A percentile compares a stretch with the other conserved stretches of the same genome.
Conservation (phyloP, 2,888 invertebrate genomes). For the Mechanitis messenoides region DNA sequence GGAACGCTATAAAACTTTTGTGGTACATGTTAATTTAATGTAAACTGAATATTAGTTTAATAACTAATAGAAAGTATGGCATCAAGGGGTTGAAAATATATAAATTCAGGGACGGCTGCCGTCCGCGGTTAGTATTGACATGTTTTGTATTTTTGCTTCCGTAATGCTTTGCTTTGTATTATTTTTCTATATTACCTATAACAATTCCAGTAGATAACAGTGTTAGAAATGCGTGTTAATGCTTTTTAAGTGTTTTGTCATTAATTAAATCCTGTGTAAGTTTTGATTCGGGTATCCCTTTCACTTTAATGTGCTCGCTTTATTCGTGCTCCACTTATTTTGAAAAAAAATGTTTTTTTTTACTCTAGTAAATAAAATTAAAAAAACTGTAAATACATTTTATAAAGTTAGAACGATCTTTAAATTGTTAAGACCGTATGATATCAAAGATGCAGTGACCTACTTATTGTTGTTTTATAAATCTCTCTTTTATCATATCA, state of each 20-base stretch:
- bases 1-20: conserved; percentile 28
- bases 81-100: conserved; percentile 53
- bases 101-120: conserved; percentile 46
- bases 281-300: conserved; percentile 52
- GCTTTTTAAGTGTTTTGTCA: conserved; percentile 7
- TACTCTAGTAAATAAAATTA: conserved; percentile 24
- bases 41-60: conserved; percentile 38
- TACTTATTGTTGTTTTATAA: background rate
- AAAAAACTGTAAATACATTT: background rate
- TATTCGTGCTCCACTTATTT: conserved; percentile 73
- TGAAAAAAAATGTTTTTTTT: conserved; percentile 18
- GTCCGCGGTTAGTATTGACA: conserved; percentile 56
- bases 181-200: conserved; percentile 16
- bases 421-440: too few relatives aligned
- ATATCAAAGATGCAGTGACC: background rate
- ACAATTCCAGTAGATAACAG: background rate
- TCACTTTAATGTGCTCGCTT: conserved; percentile 72
- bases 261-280: conserved; percentile 10
- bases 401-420: too few relatives aligned
- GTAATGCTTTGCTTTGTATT: conserved; percentile 31
- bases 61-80: conserved; percentile 50
- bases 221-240: background rate
- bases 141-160: conserved; percentile 41
- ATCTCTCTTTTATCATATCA: background rate
- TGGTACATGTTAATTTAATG: conserved; percentile 47